Conservation (phyloP, 1,140 invertebrate species). For the Pseudoatta argentina region DNA sequence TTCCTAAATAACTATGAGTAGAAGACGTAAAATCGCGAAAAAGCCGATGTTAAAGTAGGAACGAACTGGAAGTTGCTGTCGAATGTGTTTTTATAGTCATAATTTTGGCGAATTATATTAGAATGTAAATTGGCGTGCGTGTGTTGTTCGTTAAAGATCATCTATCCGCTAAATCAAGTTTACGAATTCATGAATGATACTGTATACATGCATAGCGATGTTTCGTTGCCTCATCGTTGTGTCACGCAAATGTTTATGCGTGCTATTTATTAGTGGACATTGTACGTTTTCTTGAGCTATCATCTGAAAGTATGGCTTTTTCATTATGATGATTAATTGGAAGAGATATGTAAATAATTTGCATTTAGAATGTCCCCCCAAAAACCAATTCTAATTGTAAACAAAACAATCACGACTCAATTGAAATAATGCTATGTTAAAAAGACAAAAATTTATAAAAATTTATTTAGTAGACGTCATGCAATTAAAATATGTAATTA, state of each 20-base stretch:
- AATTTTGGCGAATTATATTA: slow-evolving; percentile 5
- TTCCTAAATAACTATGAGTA: neutral
- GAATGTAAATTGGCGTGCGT: slow-evolving; percentile 1
- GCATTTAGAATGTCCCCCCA: neutral
- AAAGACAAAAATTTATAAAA: neutral
- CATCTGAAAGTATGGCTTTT: neutral
- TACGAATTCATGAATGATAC: slow-evolving; percentile 20
- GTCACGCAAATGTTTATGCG: neutral
- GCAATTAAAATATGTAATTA: neutral
- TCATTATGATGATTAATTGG: slow-evolving; percentile 4
- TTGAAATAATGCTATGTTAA: neutral
- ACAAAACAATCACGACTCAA: neutral
- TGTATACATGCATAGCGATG: neutral
- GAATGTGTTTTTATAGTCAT: slow-evolving; percentile 5
- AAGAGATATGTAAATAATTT: neutral
- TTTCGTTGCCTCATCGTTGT: neutral
- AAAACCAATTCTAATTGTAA: neutral
- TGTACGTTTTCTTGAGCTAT: neutral
- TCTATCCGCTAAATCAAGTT: slow-evolving; percentile 25
- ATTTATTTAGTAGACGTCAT: neutral
- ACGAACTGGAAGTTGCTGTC: neutral
- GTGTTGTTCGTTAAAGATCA: slow-evolving; percentile 19
- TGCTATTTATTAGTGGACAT: neutral
- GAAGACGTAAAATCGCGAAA: neutral
- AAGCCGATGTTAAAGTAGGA: neutral